Conservation (phyloP, 1,140 invertebrate genomes). For the Caligus rogercresseyi region DNA sequence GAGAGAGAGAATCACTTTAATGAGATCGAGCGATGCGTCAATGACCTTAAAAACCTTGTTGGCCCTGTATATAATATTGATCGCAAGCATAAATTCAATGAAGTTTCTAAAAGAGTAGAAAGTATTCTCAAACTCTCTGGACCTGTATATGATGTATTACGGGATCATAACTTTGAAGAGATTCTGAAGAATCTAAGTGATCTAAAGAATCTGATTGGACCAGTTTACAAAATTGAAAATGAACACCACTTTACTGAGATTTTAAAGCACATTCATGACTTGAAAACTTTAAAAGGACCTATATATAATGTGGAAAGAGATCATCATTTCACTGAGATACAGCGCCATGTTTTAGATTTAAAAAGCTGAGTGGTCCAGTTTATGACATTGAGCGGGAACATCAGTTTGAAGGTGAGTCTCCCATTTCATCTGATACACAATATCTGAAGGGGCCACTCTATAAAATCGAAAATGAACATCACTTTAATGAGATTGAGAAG, state of each 20-base stretch:
- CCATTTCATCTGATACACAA: neutral
- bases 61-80: conserved; percentile 17
- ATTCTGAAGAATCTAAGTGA: neutral
- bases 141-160: conserved; percentile 11
- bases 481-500: conserved; percentile 13
- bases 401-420: neutral
- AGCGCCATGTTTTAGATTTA: neutral
- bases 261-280: neutral
- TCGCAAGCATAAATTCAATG: conserved; percentile 1
- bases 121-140: neutral
- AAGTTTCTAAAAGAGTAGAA: conserved; percentile 10
- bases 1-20: conserved; percentile 13
- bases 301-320: conserved; percentile 16
- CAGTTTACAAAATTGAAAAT: neutral
- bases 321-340: conserved; percentile 16
- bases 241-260: conserved; percentile 18
- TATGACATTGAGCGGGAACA: conserved; percentile 8
- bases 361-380: conserved; percentile 10
- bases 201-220: neutral
- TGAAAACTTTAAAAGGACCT: conserved; percentile 5
- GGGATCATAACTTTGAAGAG: conserved; percentile 9
- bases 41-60: conserved; percentile 7
- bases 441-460: conserved; percentile 4
- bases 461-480: conserved; percentile 17
- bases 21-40: conserved; percentile 7